Evolutionary conservation across 2,888 invertebrate species (phyloP).

Genomic region (Mesoligia furuncula): DNA sequence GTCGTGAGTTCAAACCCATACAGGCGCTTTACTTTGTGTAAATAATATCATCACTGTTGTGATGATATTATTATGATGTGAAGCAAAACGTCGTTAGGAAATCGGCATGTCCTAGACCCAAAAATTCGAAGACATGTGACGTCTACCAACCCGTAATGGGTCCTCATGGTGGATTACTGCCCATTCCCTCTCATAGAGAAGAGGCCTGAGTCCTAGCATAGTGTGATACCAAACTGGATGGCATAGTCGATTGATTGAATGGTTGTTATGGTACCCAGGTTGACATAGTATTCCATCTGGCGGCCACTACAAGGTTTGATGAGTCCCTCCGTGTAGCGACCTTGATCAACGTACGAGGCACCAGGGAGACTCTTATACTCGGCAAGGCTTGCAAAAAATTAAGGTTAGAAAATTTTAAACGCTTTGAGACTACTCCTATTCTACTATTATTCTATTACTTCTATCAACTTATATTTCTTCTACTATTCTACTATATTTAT

Average conservation of each 20-base stretch:
- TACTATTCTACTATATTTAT: background rate
- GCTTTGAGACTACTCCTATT: background rate
- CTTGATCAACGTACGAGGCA: constrained; percentile 31
- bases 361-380: constrained; percentile 25
- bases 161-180: too few species aligned
- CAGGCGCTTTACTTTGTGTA: too few species aligned
- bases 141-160: too few species aligned
- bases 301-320: constrained; percentile 44
- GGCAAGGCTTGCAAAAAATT: constrained; percentile 41
- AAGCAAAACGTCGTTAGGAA: too few species aligned
- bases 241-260: background rate
- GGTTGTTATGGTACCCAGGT: constrained; percentile 11
- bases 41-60: too few species aligned
- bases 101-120: too few species aligned
- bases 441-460: background rate
- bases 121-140: too few species aligned
- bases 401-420: constrained; percentile 4
- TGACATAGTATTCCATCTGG: constrained; percentile 31
- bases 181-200: too few species aligned
- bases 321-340: constrained; percentile 36
- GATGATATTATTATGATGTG: too few species aligned
- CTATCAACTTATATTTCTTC: background rate
- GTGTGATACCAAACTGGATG: too few species aligned
- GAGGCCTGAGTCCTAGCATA: too few species aligned
- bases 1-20: background rate